phyloP scores from a whole-genome alignment of 2,888 invertebrate species.

The Hipparchia sbordonii region DNA sequence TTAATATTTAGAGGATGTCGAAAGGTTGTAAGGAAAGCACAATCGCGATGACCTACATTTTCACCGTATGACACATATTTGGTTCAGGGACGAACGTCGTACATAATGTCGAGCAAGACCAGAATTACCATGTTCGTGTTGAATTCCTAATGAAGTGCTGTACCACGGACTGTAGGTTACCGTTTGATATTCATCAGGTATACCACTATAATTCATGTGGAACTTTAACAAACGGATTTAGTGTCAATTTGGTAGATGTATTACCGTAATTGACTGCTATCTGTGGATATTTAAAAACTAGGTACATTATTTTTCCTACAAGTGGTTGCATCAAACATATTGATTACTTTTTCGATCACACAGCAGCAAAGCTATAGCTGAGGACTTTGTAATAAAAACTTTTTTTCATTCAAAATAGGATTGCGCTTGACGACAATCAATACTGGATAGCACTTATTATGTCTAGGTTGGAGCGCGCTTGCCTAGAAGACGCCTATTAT shows the following conservation, averaged over 20 bases:
- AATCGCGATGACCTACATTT: constrained; percentile 25
- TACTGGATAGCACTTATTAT: too few relatives aligned
- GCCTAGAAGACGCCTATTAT: too few relatives aligned
- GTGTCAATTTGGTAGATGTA: neutral
- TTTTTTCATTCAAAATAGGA: too few relatives aligned
- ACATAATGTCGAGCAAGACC: constrained; percentile 55
- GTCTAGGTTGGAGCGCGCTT: too few relatives aligned
- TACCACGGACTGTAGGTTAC: constrained; percentile 38
- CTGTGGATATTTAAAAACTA: neutral
- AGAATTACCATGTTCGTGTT: constrained; percentile 51
- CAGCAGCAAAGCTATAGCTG: too few relatives aligned
- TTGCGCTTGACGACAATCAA: too few relatives aligned
- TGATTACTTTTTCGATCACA: too few relatives aligned
- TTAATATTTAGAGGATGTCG: neutral
- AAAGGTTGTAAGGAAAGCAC: constrained; percentile 17
- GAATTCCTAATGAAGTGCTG: constrained; percentile 43
- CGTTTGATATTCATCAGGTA: constrained; percentile 35
- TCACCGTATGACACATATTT: constrained; percentile 30
- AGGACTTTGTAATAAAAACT: too few relatives aligned
- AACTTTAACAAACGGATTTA: constrained; percentile 17
- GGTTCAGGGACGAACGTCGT: constrained; percentile 55
- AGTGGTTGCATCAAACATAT: neutral
- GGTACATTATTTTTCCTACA: neutral
- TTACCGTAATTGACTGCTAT: neutral
- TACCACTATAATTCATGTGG: constrained; percentile 18